Conservation (phyloP, 1,140 invertebrate genomes). For the Orchesella cincta region DNA sequence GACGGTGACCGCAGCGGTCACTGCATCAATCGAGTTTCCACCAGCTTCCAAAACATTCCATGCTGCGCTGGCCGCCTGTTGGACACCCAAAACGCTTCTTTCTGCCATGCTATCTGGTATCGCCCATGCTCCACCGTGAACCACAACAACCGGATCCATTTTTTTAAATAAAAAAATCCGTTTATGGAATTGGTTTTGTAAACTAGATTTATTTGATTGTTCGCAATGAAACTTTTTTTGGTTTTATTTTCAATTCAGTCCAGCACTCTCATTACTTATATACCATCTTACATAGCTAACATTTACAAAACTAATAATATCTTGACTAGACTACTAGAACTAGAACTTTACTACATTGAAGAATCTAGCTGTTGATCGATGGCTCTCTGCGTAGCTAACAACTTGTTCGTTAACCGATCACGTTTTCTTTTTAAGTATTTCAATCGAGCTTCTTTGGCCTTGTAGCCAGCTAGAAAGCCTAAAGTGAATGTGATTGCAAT, state of each 20-base stretch:
- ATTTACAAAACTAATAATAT: no score
- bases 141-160: conserved; percentile 46
- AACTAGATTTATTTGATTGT: no score
- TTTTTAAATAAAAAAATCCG: conserved; percentile 11
- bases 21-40: conserved; percentile 58
- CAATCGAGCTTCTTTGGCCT: conserved; percentile 53
- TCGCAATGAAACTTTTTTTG: no score
- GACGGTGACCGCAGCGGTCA: conserved; percentile 56
- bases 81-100: conserved; percentile 46
- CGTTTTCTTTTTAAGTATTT: conserved; percentile 53
- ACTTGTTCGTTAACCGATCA: conserved; percentile 53
- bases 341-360: background rate
- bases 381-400: conserved; percentile 53
- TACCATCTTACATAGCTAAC: no score
- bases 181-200: no score
- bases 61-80: conserved; percentile 41
- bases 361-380: conserved; percentile 51
- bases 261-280: no score
- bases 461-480: conserved; percentile 53
- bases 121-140: conserved; percentile 53
- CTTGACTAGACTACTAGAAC: no score
- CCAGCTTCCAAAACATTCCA: conserved; percentile 49
- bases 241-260: no score
- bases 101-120: conserved; percentile 48
- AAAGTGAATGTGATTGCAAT: conserved; percentile 49